Percentiles rank a stretch among this genome's conserved stretches.
Evolutionary conservation across 2,888 invertebrate genomes (phyloP).

Genomic region (Campoplex capitator): DNA sequence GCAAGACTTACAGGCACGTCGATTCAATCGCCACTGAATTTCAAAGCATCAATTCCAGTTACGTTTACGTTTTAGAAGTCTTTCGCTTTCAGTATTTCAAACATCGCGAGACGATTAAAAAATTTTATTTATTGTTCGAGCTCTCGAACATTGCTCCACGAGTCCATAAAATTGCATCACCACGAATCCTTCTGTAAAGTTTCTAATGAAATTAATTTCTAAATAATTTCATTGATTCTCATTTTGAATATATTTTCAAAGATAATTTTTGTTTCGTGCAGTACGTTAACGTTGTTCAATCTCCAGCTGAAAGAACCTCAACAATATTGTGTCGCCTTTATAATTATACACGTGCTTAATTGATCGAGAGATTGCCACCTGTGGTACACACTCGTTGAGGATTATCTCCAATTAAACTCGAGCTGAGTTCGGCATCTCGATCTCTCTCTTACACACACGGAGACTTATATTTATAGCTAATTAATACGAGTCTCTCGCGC

Average conservation of each 20-base stretch:
- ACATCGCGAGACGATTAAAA: no score
- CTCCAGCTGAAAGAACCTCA: neutral
- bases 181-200: neutral
- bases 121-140: neutral
- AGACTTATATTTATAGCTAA: constrained; percentile 27
- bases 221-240: neutral
- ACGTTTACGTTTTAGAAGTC: no score
- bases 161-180: neutral
- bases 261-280: no score
- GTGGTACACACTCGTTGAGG: constrained; percentile 14
- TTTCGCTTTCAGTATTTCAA: no score
- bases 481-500: constrained; percentile 38
- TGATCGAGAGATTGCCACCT: constrained; percentile 45
- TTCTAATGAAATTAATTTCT: neutral
- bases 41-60: no score
- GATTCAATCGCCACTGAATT: no score
- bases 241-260: neutral
- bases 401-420: constrained; percentile 45
- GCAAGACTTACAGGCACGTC: no score
- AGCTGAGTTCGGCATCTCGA: neutral
- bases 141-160: neutral
- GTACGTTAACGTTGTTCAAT: neutral
- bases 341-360: constrained; percentile 20
- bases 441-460: neutral
- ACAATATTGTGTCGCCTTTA: constrained; percentile 18